Conservation (phyloP, 2,888 invertebrate genomes). For the Himalopsyche anomala region DNA sequence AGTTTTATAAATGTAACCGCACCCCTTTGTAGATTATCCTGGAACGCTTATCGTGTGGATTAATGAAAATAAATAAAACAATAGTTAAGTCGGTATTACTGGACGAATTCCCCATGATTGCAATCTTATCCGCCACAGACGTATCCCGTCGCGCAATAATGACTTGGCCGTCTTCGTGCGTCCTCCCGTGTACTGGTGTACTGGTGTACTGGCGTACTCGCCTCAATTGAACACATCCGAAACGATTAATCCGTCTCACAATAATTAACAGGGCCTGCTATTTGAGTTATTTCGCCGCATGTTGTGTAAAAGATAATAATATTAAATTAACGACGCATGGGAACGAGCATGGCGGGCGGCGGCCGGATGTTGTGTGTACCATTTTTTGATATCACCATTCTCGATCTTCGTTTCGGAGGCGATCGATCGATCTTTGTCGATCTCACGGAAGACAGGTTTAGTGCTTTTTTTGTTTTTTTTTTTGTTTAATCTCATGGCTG, state of each 20-base stretch:
- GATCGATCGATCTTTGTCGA: constrained; percentile 36
- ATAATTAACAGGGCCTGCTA: constrained; percentile 52
- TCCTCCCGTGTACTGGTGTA: not conserved
- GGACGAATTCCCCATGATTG: too few species aligned
- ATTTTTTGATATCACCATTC: constrained; percentile 37
- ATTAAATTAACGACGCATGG: constrained; percentile 21
- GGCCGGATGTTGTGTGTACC: constrained; percentile 29
- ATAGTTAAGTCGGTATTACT: too few species aligned
- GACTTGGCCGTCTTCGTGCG: not conserved
- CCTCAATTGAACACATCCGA: constrained; percentile 60
- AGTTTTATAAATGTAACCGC: too few species aligned
- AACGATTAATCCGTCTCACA: constrained; percentile 52
- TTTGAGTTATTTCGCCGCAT: constrained; percentile 14
- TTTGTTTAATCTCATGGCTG: too few species aligned
- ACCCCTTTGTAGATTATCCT: too few species aligned
- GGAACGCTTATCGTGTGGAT: too few species aligned
- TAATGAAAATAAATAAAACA: too few species aligned
- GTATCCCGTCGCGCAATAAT: constrained; percentile 17
- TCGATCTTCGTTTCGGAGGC: constrained; percentile 24
- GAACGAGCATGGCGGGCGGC: constrained; percentile 32
- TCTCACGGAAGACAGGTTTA: constrained; percentile 10
- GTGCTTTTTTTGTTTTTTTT: not conserved
- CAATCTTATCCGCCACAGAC: not conserved
- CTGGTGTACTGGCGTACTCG: not conserved
- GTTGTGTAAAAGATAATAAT: constrained; percentile 14